Conservation (phyloP, 2,113 vertebrate species). For the Tauraco erythrolophus region DNA sequence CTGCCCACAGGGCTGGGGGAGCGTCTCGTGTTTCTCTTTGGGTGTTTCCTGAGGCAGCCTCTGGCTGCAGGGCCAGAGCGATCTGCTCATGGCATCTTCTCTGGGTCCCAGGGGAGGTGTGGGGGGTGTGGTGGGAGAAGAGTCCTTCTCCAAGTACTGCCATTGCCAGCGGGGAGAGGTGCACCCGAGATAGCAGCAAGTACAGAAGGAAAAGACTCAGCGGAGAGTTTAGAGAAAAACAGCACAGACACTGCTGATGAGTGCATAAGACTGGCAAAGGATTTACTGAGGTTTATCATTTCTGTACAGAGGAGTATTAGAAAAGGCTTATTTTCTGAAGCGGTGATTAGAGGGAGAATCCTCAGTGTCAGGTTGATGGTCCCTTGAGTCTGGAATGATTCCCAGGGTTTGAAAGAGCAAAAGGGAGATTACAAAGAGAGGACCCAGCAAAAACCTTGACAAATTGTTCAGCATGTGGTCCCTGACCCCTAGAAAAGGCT, state of each 20-base stretch:
- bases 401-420: neutral
- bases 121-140: neutral
- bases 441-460: neutral
- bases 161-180: neutral
- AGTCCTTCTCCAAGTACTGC: neutral
- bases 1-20: neutral
- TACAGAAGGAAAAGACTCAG: neutral
- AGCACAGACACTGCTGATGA: neutral
- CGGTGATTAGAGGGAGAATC: neutral
- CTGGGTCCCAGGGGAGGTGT: neutral
- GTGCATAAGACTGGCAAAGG: neutral
- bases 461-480: neutral
- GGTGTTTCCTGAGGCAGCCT: neutral
- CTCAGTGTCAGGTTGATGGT: neutral
- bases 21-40: neutral
- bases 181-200: accelerated
- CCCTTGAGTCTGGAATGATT: neutral
- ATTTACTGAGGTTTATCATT: neutral
- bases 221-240: neutral
- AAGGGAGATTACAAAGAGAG: neutral
- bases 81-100: neutral
- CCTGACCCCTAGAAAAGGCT: neutral
- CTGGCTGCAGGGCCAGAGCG: neutral
- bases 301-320: neutral
- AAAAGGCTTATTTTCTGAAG: slow-evolving; percentile 3